Evolutionary conservation across 2,888 invertebrate species (phyloP).

Genomic region (Proisotoma minuta): DNA sequence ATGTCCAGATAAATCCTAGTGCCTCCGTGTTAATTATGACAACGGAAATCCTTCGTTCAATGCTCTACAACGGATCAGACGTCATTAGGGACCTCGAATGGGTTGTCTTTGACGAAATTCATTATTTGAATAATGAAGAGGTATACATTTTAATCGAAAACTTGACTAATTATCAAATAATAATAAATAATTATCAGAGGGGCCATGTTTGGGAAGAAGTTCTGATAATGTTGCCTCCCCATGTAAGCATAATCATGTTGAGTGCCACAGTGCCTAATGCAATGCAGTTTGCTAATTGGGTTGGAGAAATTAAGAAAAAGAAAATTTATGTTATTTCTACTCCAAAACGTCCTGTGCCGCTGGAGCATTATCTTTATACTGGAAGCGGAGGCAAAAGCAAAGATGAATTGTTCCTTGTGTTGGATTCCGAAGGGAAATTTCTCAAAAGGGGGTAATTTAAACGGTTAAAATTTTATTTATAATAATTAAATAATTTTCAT

Average conservation of each 20-base stretch:
- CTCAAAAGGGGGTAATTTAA: constrained; percentile 60
- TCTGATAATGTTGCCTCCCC: constrained; percentile 86
- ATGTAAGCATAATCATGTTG: constrained; percentile 92
- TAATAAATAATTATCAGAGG: constrained; percentile 57
- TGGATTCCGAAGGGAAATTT: constrained; percentile 73
- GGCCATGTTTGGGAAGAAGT: constrained; percentile 99
- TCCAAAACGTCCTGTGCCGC: constrained; percentile 84
- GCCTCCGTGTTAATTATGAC: constrained; percentile 98
- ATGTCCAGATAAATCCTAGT: constrained; percentile 88
- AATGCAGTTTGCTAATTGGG: constrained; percentile 91
- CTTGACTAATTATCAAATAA: background rate
- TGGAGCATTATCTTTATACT: constrained; percentile 89
- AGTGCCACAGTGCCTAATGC: constrained; percentile 98
- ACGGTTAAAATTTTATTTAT: background rate
- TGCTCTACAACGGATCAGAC: constrained; percentile 91
- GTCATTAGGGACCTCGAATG: constrained; percentile 93
- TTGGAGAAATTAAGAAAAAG: constrained; percentile 77
- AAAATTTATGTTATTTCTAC: constrained; percentile 91
- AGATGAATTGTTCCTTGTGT: constrained; percentile 70
- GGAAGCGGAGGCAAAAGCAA: constrained; percentile 63
- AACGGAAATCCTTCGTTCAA: constrained; percentile 93
- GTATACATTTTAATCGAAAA: constrained; percentile 52
- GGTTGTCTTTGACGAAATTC: constrained; percentile 98
- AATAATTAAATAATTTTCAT: background rate
- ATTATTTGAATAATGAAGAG: constrained; percentile 95